Conservation (phyloP, 2,888 invertebrate species). For the Leucoma salicis region DNA sequence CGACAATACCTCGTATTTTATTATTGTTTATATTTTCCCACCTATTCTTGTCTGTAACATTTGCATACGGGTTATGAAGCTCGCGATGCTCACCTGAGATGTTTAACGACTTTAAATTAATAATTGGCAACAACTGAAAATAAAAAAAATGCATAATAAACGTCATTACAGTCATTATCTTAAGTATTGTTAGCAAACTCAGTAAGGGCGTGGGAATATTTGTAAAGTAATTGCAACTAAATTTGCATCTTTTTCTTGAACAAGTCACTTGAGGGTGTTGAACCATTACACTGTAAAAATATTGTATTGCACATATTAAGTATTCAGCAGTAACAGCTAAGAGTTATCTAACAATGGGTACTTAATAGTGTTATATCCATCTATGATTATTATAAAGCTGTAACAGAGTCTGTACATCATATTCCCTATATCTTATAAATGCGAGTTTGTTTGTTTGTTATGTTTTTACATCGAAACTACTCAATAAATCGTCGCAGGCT, state of each 20-base stretch:
- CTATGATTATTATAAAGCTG: no score
- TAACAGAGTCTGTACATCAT: no score
- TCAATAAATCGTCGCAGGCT: no score
- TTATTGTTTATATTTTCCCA: constrained; percentile 43
- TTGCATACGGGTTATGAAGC: constrained; percentile 45
- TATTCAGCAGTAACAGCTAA: not conserved
- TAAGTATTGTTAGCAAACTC: constrained; percentile 5
- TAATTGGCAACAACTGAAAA: constrained; percentile 1
- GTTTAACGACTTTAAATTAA: not conserved
- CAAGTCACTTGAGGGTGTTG: not conserved
- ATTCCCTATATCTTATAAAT: no score
- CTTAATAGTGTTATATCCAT: no score
- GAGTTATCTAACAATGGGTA: no score
- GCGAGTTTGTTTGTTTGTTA: no score
- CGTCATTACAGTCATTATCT: constrained; percentile 4
- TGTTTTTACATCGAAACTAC: no score
- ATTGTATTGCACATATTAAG: not conserved
- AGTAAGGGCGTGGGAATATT: constrained; percentile 11
- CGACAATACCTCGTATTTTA: constrained; percentile 49
- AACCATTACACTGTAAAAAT: not conserved
- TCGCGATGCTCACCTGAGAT: not conserved
- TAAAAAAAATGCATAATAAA: constrained; percentile 1
- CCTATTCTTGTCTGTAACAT: constrained; percentile 47
- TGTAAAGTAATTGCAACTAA: constrained; percentile 1
- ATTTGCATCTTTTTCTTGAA: constrained; percentile 1